Percentiles rank a stretch among this genome's conserved stretches.
These are phyloP conservation scores for Acanthosepion pharaonis DNA, from an alignment of 2,888 invertebrate genomes.

Conservation along the genomic window DNA sequence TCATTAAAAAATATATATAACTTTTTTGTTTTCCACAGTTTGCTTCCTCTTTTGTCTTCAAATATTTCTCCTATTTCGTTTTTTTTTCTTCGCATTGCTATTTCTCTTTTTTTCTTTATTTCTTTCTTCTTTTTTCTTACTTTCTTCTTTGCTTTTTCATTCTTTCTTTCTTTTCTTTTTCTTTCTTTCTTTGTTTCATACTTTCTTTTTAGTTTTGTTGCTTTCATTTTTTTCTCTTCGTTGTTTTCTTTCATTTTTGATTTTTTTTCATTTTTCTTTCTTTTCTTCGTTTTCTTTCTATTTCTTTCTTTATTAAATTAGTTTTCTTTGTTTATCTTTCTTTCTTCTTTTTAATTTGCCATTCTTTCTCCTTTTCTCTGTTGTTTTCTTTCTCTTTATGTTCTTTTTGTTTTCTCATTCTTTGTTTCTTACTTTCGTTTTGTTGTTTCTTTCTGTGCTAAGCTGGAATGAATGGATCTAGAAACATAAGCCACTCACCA, in stretches of 20 bases:
- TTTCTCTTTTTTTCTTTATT: background rate
- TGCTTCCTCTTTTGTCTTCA: slow-evolving; percentile 34
- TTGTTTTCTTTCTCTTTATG: too few species aligned
- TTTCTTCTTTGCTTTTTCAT: background rate
- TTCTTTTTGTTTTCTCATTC: background rate
- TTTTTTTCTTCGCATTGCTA: background rate
- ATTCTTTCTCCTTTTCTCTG: background rate
- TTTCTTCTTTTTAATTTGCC: too few species aligned
- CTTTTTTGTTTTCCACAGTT: slow-evolving; percentile 43
- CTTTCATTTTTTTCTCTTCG: background rate
- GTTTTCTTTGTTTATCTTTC: too few species aligned
- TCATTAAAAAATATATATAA: background rate
- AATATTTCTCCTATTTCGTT: background rate
- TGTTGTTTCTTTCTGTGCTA: too few species aligned
- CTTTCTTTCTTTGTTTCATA: background rate
- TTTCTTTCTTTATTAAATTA: background rate
- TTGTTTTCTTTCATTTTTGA: background rate
- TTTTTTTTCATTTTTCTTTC: too few species aligned
- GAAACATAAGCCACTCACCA: too few species aligned
- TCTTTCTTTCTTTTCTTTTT: too few species aligned
- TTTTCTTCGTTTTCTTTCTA: too few species aligned
- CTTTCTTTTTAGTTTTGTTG: background rate
- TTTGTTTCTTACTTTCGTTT: background rate
- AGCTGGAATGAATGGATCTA: too few species aligned
- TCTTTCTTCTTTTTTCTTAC: background rate